Conservation (phyloP, 1,140 invertebrate species). For the Eumaeus atala region DNA sequence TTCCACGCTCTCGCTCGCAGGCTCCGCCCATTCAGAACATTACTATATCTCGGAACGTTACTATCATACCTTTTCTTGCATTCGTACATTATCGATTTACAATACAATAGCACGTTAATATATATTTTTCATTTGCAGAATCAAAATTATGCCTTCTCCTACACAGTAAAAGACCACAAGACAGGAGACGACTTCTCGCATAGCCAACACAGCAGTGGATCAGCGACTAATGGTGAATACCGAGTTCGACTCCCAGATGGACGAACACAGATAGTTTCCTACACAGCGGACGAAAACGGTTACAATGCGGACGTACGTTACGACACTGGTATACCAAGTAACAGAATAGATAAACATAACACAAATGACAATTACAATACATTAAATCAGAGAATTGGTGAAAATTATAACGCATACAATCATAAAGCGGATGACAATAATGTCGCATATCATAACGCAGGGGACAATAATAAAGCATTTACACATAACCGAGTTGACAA, state of each 20-base stretch:
- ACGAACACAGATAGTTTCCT: conserved; percentile 78
- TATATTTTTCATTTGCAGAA: conserved; percentile 39
- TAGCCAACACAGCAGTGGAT: conserved; percentile 69
- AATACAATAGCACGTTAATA: no score
- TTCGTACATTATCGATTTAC: no score
- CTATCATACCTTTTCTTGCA: no score
- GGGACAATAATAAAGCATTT: conserved; percentile 18
- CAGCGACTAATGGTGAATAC: conserved; percentile 79
- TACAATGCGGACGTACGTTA: conserved; percentile 76
- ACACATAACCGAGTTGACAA: conserved; percentile 13
- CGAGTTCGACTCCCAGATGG: conserved; percentile 84
- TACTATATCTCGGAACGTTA: no score
- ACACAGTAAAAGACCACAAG: conserved; percentile 70
- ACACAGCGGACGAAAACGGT: conserved; percentile 75
- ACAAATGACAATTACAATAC: conserved; percentile 25
- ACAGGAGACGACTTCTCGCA: conserved; percentile 76
- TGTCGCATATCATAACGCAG: neutral
- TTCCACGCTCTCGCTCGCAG: no score
- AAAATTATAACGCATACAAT: conserved; percentile 18
- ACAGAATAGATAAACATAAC: conserved; percentile 18
- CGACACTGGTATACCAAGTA: conserved; percentile 40
- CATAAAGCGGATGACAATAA: neutral
- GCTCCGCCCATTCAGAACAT: no score
- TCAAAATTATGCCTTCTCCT: conserved; percentile 76
- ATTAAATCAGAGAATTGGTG: conserved; percentile 22